These are phyloP conservation scores for Zosterops borbonicus DNA, from an alignment of 2,113 vertebrate species.

Conservation along the genomic window DNA sequence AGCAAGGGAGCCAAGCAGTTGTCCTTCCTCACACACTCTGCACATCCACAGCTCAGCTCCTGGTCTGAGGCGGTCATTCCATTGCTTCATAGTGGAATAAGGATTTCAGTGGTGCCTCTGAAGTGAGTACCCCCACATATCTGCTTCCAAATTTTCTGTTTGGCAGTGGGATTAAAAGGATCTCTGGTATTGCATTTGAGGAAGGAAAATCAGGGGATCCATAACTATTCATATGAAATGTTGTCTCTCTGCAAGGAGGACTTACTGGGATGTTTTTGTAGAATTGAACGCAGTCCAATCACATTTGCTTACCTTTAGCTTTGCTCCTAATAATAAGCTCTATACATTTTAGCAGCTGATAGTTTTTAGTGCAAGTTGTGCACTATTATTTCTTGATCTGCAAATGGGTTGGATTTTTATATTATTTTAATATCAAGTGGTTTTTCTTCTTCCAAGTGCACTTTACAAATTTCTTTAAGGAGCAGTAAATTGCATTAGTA, in stretches of 20 bases:
- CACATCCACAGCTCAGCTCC: neutral
- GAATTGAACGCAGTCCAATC: neutral
- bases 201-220: neutral
- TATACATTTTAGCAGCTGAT: neutral
- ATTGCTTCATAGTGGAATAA: neutral
- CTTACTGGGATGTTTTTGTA: neutral
- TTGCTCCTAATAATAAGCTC: neutral
- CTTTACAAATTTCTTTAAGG: neutral
- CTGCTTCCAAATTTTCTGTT: neutral
- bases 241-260: neutral
- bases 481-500: neutral
- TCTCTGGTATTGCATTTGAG: neutral
- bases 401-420: neutral
- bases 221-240: neutral
- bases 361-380: neutral
- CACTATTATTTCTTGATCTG: neutral
- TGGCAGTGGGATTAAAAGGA: neutral
- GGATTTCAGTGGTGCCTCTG: neutral
- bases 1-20: neutral
- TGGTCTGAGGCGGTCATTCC: rapidly evolving
- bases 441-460: neutral
- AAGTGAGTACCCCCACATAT: neutral
- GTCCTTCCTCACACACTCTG: rapidly evolving
- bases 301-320: neutral
- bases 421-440: neutral